Conservation (phyloP, 2,113 vertebrate species). For the Fregetta grallaria region DNA sequence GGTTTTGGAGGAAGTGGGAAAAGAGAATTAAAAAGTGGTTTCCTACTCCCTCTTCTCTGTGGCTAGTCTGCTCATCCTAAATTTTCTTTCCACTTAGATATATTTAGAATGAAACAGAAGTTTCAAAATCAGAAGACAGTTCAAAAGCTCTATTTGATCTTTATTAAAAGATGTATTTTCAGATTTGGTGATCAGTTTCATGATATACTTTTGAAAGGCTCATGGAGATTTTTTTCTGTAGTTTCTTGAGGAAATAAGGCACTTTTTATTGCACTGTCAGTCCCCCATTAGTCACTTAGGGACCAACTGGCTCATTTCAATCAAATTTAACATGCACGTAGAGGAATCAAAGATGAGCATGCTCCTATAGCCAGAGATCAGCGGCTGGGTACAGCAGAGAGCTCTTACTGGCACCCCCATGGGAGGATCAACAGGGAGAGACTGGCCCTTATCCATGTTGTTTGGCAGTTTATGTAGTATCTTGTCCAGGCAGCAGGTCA, state of each 20-base stretch:
- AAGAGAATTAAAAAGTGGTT: neutral
- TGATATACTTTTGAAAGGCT: neutral
- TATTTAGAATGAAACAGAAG: neutral
- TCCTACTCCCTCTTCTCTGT: neutral
- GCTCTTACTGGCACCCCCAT: neutral
- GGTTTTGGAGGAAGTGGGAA: neutral
- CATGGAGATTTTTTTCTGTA: neutral
- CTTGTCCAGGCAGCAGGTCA: neutral
- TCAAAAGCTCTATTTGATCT: neutral
- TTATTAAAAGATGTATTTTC: neutral
- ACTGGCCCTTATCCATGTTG: neutral
- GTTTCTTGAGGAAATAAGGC: neutral
- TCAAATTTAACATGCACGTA: neutral
- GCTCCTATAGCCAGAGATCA: neutral
- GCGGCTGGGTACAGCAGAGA: neutral
- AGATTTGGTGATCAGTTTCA: neutral
- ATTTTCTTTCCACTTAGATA: neutral
- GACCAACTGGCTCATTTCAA: neutral
- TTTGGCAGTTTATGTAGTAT: neutral
- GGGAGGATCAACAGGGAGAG: neutral
- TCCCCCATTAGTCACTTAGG: neutral
- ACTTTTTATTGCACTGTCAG: neutral
- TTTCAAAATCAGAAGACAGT: neutral
- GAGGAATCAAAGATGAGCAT: neutral
- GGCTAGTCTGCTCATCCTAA: neutral